Evolutionary conservation across 2,113 vertebrate genomes (phyloP).

Genomic region (Bagarius yarrelli): DNA sequence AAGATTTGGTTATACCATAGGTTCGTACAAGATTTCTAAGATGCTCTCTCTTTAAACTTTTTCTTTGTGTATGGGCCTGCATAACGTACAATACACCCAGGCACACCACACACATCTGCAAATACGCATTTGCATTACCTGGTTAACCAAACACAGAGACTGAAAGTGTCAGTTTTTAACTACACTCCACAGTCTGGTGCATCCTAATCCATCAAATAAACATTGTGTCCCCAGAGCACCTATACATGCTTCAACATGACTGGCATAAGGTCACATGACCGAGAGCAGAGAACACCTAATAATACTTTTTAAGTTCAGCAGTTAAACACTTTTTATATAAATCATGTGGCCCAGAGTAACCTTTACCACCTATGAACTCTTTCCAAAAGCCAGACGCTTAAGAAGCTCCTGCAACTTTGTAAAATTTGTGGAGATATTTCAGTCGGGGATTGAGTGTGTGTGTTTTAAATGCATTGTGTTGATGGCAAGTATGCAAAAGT

Average conservation of each 20-base stretch:
- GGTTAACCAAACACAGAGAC: slow-evolving; percentile 31
- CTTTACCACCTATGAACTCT: not conserved
- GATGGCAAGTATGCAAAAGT: not conserved
- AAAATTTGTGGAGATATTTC: not conserved
- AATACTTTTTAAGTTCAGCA: not conserved
- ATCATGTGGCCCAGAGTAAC: not conserved
- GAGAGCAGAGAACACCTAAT: not conserved
- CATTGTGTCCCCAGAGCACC: slow-evolving; percentile 62
- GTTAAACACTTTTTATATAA: not conserved
- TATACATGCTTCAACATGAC: slow-evolving; percentile 61
- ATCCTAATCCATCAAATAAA: slow-evolving; percentile 62
- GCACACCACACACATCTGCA: not conserved
- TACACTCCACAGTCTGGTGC: slow-evolving; percentile 61
- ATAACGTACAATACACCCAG: not conserved
- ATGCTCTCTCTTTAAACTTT: not conserved
- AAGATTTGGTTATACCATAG: not conserved
- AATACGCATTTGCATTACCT: slow-evolving; percentile 15
- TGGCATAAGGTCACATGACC: slow-evolving; percentile 30
- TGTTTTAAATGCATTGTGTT: not conserved
- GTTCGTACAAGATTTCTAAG: not conserved
- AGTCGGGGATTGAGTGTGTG: not conserved
- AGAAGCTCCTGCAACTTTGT: not conserved
- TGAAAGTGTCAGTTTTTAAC: slow-evolving; percentile 54
- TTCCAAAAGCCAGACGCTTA: slow-evolving; percentile 1
- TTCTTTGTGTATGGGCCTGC: not conserved